These are phyloP conservation scores for Galerucella pusilla DNA, from an alignment of 2,888 invertebrate genomes.

Conservation along the genomic window DNA sequence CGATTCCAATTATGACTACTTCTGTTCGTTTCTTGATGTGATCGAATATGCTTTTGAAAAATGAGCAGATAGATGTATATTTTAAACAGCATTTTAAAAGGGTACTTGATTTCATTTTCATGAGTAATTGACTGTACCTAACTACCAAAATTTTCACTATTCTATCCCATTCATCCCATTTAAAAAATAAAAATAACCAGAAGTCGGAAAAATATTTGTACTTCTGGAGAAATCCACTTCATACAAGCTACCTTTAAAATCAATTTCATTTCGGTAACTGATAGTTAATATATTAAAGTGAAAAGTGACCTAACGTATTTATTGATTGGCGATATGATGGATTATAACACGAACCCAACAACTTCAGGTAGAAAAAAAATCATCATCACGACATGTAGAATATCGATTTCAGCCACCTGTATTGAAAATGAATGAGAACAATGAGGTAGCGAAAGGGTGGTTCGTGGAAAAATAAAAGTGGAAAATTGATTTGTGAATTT, in stretches of 20 bases:
- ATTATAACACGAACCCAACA: conserved; percentile 8
- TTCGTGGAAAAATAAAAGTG: conserved; percentile 3
- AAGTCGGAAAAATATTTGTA: neutral
- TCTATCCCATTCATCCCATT: no score
- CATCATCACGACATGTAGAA: conserved; percentile 47
- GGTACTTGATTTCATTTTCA: no score
- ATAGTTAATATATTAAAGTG: neutral
- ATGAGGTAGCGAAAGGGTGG: conserved; percentile 3
- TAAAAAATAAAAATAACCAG: no score
- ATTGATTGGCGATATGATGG: conserved; percentile 8
- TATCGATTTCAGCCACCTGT: conserved; percentile 48
- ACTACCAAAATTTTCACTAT: no score
- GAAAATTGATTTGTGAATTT: conserved; percentile 5
- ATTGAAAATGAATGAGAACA: conserved; percentile 7
- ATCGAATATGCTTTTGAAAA: no score
- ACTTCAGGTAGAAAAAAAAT: conserved; percentile 45
- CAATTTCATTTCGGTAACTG: neutral
- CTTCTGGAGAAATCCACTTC: neutral
- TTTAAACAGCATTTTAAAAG: no score
- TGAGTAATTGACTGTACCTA: no score
- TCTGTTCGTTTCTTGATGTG: neutral
- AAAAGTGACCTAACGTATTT: conserved; percentile 6
- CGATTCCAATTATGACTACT: neutral
- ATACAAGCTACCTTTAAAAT: neutral
- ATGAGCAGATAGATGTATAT: no score